phyloP scores from a whole-genome alignment of 1,140 invertebrate species.

The Anoplolepis gracilipes region DNA sequence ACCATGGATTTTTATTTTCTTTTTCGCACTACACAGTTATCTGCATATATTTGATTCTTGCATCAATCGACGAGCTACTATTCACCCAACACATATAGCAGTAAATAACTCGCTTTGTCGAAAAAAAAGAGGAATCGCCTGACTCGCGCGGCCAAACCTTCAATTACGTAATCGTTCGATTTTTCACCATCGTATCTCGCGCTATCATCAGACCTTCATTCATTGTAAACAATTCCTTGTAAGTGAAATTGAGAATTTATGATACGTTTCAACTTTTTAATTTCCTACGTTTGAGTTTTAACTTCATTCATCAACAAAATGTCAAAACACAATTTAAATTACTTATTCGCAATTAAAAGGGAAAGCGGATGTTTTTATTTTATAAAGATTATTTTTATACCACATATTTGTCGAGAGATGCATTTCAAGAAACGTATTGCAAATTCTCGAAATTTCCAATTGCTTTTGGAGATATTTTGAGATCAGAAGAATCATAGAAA shows the following conservation, averaged over 20 bases:
- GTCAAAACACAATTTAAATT: too few relatives aligned
- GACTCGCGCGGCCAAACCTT: constrained; percentile 8
- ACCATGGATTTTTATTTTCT: background rate
- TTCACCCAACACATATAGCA: background rate
- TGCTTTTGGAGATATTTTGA: background rate
- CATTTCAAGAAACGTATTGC: background rate
- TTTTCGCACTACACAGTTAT: background rate
- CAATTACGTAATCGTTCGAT: constrained; percentile 47
- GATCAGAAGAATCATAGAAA: background rate
- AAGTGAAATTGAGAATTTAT: constrained; percentile 2
- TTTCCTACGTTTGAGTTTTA: background rate
- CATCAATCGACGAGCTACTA: background rate
- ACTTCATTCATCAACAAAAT: background rate
- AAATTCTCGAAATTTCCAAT: background rate
- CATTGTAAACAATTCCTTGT: constrained; percentile 27
- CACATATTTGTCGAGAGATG: too few relatives aligned
- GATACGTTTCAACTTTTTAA: background rate
- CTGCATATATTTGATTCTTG: background rate
- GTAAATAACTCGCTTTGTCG: constrained; percentile 35
- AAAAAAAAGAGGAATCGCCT: constrained; percentile 10
- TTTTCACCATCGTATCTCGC: constrained; percentile 44
- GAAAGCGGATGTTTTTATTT: too few relatives aligned
- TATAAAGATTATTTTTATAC: too few relatives aligned
- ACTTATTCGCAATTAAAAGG: too few relatives aligned
- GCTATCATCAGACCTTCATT: constrained; percentile 23